Percentiles rank a stretch among this genome's conserved stretches.
phyloP scores from a whole-genome alignment of 2,113 vertebrate species.

The Coptodon bakossiorum region DNA sequence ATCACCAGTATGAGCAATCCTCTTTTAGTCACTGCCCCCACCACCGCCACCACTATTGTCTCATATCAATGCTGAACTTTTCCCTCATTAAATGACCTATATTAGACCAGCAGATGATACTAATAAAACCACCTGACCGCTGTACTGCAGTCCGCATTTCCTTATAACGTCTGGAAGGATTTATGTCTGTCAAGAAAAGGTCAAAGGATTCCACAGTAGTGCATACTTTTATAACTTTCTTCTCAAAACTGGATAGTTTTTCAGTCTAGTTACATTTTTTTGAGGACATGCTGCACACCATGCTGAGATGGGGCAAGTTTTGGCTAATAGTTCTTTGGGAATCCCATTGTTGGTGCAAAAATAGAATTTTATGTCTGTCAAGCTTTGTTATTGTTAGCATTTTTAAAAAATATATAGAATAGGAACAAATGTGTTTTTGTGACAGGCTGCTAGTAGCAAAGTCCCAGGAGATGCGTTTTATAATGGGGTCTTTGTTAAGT shows the following conservation, averaged over 20 bases:
- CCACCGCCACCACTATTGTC: background rate
- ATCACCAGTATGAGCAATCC: slow-evolving; percentile 2
- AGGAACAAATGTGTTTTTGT: background rate
- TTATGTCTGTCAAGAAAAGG: background rate
- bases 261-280: background rate
- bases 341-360: background rate
- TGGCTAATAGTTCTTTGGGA: background rate
- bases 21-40: background rate
- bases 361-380: background rate
- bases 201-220: background rate
- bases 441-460: background rate
- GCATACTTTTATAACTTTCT: background rate
- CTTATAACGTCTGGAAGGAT: background rate
- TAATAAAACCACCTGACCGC: background rate
- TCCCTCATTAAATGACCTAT: background rate
- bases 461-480: background rate
- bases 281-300: background rate
- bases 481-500: background rate
- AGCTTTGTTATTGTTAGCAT: background rate
- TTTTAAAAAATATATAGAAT: background rate
- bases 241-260: background rate
- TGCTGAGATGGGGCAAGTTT: background rate
- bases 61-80: background rate
- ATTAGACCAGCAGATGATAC: background rate
- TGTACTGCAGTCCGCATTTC: background rate